Base-by-base conservation (phyloP, 2,113 vertebrate genomes). In the Rhinolophus ferrumequinum region DNA sequence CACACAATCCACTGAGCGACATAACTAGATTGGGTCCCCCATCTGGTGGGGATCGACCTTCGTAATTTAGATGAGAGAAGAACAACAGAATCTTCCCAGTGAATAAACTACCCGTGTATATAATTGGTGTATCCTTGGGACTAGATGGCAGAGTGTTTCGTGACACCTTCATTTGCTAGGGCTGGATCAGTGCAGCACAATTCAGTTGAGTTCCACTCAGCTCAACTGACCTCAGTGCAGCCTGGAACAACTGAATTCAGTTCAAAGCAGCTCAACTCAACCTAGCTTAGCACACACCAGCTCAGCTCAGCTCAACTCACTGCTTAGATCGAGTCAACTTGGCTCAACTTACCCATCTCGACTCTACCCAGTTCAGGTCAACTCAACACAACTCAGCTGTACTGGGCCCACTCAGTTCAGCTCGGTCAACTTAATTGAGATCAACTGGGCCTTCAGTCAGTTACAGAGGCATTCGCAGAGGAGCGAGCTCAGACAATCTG, bases 401-500 rank as follows among this genome's bases (percentile, higher is more conserved):
- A 13, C 47, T 50, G 2, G 12, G 47, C 47, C 47, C 28, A 58
- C n/a, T 76, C 22, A 35, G 72, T 14, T 76, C 41, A 52, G 28
- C 33, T 12, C 41, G 5, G 8, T 33, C 52, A 41, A 26, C 38
- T 18, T 12, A 16, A 67, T 3, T 9, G n/a, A 54, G 54, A 35
- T 54, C 8, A 8, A 6, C 2, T 4, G 54, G 33, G 19, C 24
- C 1, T n/a, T 16, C 30, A 16, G 5, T 64, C n/a, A 26, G 3
- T 52, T 33, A 33, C 38, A 62, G 85, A 79, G 60, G n/a, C 30
- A 60, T 58, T 75, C 50, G 44, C 2, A 15, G 69, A 38, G 11
- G 9, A 19, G 28, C 41, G 35, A 15, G 44, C 16, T 13, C 26
- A 52, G 26, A 38, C 21, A 33, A 33, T 47, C 26, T 4, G 7